These are phyloP conservation scores for Eilema depressum DNA, from an alignment of 2,888 invertebrate species.

Conservation along the genomic window DNA sequence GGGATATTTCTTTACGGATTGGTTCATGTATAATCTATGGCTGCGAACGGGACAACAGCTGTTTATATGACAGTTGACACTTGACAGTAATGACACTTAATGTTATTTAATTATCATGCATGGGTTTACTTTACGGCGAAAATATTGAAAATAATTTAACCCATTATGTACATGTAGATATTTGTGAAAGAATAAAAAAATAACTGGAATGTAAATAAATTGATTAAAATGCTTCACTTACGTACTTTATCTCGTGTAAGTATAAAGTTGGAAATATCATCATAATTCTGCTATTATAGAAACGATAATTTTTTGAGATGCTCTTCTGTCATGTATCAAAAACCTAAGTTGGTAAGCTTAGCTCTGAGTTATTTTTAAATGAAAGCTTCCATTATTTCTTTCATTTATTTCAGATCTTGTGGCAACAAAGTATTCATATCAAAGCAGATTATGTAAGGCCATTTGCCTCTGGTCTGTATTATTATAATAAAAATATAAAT, in stretches of 20 bases:
- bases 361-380: conserved; percentile 11
- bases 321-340: not conserved
- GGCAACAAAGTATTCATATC: conserved; percentile 47
- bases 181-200: not conserved
- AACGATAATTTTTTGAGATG: not conserved
- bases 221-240: conserved; percentile 55
- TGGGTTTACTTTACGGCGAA: too few species aligned
- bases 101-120: too few species aligned
- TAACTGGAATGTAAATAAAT: conserved; percentile 6
- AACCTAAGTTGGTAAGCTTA: not conserved
- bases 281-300: too few species aligned
- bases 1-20: too few species aligned
- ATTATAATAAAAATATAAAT: conserved; percentile 31
- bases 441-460: conserved; percentile 62
- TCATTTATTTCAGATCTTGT: conserved; percentile 54
- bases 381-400: too few species aligned
- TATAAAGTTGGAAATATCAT: conserved; percentile 18
- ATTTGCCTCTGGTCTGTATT: conserved; percentile 33
- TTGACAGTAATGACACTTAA: too few species aligned
- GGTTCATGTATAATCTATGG: too few species aligned
- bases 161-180: not conserved
- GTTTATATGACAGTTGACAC: too few species aligned
- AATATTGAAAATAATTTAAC: not conserved
- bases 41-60: too few species aligned
- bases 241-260: conserved; percentile 57